Base-by-base conservation (phyloP, 1,140 invertebrate genomes). In the Sipha flava region DNA sequence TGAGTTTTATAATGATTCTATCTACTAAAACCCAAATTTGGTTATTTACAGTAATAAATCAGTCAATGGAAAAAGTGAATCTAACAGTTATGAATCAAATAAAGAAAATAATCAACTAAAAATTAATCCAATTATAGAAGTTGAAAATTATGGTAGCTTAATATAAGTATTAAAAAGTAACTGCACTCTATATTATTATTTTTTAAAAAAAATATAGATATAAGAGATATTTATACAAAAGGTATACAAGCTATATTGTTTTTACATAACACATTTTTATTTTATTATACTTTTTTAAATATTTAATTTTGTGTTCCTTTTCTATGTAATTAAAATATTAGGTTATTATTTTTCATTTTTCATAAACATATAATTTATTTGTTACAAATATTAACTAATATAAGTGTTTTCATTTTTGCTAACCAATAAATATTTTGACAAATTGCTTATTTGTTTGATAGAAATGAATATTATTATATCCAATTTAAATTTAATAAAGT, bases 31-130 rank as follows among this genome's bases (percentile, higher is more conserved):
- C 12, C 14, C 2, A 29, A 26, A 6, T 18, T 47, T 73, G 1
- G 12, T 54, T 37, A 18, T 73, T 57, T 54, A 23, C 34, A 77
- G 73, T n/a, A 77, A 77, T 29, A 77, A 54, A 43, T 77, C 73
- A 6, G 52, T 77, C 1, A 77, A 77, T 57, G 52, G 73, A 4
- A 77, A 77, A 57, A 77, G 73, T 43, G 73, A 77, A 59, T 77
- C n/a, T 43, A 57, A 77, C 16, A 77, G 52, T 59, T 21, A 40
- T 43, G 34, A 40, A 26, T 5, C 3, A 43, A 59, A 59, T 29
- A 59, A 59, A 37, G 52, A 77, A 40, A 77, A 77, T 40, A 59
- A 77, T 34, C 73, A 77, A n/a, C 52, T 34, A 40, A 77, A 40
- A 7, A 40, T 23, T 16, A 77, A 77, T 57, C 40, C 23, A 40